Conservation (phyloP, 2,797 vertebrate species). For the Falco novaeseelandiae region DNA sequence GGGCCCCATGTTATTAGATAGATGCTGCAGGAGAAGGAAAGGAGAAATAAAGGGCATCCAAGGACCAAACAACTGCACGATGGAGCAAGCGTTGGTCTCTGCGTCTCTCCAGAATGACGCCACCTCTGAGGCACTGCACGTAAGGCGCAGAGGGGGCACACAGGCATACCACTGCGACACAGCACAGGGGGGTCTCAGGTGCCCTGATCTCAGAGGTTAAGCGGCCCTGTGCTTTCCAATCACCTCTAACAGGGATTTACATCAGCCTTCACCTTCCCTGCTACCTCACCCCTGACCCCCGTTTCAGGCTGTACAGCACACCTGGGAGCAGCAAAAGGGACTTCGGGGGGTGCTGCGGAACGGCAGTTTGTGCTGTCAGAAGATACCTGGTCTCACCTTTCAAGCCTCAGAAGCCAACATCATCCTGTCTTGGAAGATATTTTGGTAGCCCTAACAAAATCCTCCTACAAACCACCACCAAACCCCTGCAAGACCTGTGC, state of each 20-base stretch:
- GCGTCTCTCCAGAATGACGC: background rate
- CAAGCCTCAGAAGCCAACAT: background rate
- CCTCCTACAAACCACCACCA: background rate
- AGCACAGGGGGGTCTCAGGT: background rate
- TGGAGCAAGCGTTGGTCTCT: background rate
- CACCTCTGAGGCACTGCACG: background rate
- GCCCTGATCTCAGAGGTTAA: background rate
- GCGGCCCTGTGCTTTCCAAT: background rate
- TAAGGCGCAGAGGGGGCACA: background rate
- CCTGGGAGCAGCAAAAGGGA: background rate
- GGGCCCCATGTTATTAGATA: background rate
- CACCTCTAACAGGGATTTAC: background rate
- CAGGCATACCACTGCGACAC: background rate
- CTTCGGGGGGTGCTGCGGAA: background rate
- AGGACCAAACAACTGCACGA: background rate
- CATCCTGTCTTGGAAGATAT: accelerated
- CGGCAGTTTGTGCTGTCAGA: background rate
- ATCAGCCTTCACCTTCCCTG: background rate
- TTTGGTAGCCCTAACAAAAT: background rate
- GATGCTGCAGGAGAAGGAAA: conserved; percentile 27
- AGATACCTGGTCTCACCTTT: accelerated
- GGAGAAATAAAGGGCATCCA: background rate
- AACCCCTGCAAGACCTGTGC: accelerated
- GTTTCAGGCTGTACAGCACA: background rate
- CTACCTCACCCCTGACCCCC: background rate